phyloP scores from a whole-genome alignment of 2,797 vertebrate genomes.

The Thaleichthys pacificus region DNA sequence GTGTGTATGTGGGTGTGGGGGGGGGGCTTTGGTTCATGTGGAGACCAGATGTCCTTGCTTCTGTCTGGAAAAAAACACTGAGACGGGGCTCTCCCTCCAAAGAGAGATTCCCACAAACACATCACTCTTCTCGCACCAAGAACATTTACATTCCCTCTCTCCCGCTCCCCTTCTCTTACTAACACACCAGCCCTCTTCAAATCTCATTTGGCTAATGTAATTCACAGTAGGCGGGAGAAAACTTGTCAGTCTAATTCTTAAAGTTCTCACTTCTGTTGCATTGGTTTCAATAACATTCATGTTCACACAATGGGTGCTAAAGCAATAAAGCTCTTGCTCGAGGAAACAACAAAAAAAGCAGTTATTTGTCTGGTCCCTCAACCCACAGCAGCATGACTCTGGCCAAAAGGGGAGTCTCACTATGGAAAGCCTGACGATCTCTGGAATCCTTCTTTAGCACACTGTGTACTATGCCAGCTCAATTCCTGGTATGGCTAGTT shows the following conservation, averaged over 20 bases:
- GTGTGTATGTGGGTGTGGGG: conserved; percentile 19
- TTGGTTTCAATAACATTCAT: neutral
- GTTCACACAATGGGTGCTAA: neutral
- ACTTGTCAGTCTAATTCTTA: neutral
- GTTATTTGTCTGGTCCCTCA: conserved; percentile 18
- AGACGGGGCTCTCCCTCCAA: conserved; percentile 23
- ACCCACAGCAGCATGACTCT: conserved; percentile 8
- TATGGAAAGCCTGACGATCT: conserved; percentile 16
- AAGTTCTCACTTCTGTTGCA: neutral
- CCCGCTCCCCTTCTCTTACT: neutral
- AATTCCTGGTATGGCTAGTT: neutral
- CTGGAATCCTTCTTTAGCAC: conserved; percentile 31
- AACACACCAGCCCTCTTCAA: conserved; percentile 4
- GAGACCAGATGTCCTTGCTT: conserved; percentile 69
- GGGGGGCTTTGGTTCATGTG: conserved; percentile 52
- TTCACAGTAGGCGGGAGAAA: neutral
- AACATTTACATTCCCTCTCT: conserved; percentile 6
- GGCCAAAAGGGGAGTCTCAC: conserved; percentile 23
- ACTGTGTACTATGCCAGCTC: conserved; percentile 28
- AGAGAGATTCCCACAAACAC: conserved; percentile 26
- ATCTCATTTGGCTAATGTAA: neutral
- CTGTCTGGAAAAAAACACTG: conserved; percentile 43
- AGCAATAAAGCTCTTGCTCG: neutral
- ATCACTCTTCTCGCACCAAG: conserved; percentile 3
- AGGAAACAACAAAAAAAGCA: neutral